Evolutionary conservation across 2,888 invertebrate species (phyloP), one percentile per base, ranked within the genome.

Genomic region (Diogma glabrata): DNA sequence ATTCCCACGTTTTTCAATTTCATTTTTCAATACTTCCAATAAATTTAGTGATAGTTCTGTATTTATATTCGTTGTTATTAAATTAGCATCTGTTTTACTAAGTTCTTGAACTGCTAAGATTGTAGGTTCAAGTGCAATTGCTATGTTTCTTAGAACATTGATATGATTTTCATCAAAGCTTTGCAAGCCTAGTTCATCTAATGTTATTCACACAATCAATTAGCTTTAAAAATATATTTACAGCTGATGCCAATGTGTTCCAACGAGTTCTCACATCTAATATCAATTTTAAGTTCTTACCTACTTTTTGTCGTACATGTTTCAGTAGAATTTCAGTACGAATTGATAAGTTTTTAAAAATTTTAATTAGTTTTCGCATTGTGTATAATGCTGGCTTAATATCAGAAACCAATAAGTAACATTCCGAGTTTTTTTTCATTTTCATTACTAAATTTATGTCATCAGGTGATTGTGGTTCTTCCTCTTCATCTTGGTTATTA

Each of bases 311-410:
- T 24, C 23, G 46, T 46, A 46, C 46, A 46, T 46, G 23, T 19
- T 46, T 46, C 24, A 24, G 24, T 46, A 24, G 24, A 46, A 46
- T 46, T 46, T 46, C 46, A 46, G 46, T 46, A 46, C 46, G 24
- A 46, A 46, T 16, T 12, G 24, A 46, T 46, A 26, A 46, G 24
- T 46, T 46, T 46, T 24, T 24, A 46, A 23, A 46, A 46, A 46
- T 24, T 24, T 46, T 46, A 46, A 46, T 46, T 26, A 46, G 46
- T 46, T 46, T 46, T 46, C 46, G 46, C 14, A 46, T 46, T 46
- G 24, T 26, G 46, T 46, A 46, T 46, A 24, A 33, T 47, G 46
- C 46, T 23, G 23, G 26, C 14, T 46, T 46, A 23, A 46, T 23
- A 46, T 40, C 20, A 40, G 40, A 40, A 40, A 40, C 40, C 40